Evolutionary conservation across 2,888 invertebrate species (phyloP), one percentile per base, ranked within the genome.

Genomic region (Agrotis puta): DNA sequence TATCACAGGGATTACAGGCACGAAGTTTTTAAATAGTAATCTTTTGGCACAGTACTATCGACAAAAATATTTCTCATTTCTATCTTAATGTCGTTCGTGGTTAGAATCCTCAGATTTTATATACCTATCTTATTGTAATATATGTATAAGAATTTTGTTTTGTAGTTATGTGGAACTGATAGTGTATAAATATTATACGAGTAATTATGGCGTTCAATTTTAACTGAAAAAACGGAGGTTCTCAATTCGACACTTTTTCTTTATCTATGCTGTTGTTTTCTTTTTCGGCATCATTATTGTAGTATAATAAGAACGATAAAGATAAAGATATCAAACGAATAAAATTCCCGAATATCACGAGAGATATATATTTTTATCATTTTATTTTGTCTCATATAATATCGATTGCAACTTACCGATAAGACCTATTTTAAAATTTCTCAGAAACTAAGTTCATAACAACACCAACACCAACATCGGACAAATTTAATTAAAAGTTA

Each of bases 41-140:
- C 47, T 53, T 64, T 67, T 63, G 80, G 82, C 74, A 75, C 84
- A 86, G 88, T 88, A 85, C 85, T 85, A 85, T 82, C 79, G 76
- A 83, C 77, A 57, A 18, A n/a, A 33, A 82, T 69, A 81, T 78
- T 84, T 85, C 82, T 79, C 76, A 82, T 86, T 86, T 87, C 83
- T 87, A 84, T 87, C 83, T 87, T 82, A 88, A 87, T 92, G 92
- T 92, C 84, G 92, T 93, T 90, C 88, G 92, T 92, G 90, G 87
- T 72, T 92, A 92, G 92, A 90, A 86, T 88, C 83, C 86, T 86
- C 78, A 79, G 79, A 82, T 88, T 83, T 82, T 85, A 85, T 79
- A 88, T 81, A 39, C 67, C 83, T 56, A 56, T 24, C n/a, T 39
- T 81, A 87, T 79, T 81, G 85, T 88, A 87, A 81, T 71, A 39